Evolutionary conservation across 2,113 vertebrate genomes (phyloP).

Genomic region (Columba livia): DNA sequence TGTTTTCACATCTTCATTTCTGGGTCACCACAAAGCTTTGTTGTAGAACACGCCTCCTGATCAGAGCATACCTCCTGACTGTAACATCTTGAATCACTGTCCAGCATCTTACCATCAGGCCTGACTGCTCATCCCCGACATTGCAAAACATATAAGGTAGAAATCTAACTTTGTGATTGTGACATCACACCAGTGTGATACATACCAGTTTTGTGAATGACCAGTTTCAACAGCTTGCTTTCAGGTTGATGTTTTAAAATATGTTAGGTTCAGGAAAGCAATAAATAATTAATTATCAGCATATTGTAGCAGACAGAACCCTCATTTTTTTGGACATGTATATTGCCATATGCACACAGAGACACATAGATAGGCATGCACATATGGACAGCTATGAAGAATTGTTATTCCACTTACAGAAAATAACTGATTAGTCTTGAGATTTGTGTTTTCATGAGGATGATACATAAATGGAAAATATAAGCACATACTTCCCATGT

Average conservation of each 20-base stretch:
- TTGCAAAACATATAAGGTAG: fast-evolving
- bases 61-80: background rate
- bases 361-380: background rate
- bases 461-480: background rate
- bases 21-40: background rate
- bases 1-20: background rate
- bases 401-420: background rate
- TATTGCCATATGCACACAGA: background rate
- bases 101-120: background rate
- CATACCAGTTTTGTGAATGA: background rate
- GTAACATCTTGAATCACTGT: background rate
- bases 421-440: background rate
- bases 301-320: background rate
- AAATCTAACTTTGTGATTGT: background rate
- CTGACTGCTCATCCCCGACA: background rate
- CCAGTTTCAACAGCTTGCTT: background rate
- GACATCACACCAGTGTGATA: background rate
- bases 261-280: background rate
- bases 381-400: background rate
- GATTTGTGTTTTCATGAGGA: background rate
- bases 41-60: background rate
- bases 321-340: background rate
- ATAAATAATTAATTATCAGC: background rate
- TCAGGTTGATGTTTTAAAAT: background rate
- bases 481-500: background rate